Evolutionary conservation across 1,140 invertebrate genomes (phyloP).

Genomic region (Dendroctonus valens): DNA sequence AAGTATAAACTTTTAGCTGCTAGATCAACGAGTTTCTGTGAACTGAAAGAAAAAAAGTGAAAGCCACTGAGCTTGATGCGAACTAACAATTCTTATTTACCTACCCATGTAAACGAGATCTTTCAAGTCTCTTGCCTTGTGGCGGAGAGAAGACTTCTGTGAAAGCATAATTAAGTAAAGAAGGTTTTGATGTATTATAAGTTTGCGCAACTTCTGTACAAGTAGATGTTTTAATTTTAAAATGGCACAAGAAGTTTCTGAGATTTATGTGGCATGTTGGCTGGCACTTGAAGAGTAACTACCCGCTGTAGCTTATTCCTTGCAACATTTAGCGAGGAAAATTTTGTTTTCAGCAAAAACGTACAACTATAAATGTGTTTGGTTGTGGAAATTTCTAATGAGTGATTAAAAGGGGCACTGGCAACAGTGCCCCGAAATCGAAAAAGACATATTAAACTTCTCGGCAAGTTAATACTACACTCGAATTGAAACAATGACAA

Average conservation of each 20-base stretch:
- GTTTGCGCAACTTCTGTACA: constrained; percentile 22
- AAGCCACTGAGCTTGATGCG: too few species aligned
- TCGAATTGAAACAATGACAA: constrained; percentile 44
- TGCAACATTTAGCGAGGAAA: not conserved
- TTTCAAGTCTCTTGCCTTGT: too few species aligned
- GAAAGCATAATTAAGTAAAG: constrained; percentile 16
- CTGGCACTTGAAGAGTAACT: constrained; percentile 21
- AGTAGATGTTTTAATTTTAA: constrained; percentile 24
- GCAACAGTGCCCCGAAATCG: not conserved
- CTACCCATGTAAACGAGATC: too few species aligned
- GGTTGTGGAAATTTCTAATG: not conserved
- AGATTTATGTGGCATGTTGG: constrained; percentile 15
- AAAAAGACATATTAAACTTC: constrained; percentile 6
- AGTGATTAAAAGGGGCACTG: not conserved
- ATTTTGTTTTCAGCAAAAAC: not conserved
- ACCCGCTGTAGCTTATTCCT: constrained; percentile 5
- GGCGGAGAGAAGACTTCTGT: too few species aligned
- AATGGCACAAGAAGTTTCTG: constrained; percentile 15
- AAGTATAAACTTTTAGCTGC: too few species aligned
- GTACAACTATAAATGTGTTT: not conserved
- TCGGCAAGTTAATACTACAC: constrained; percentile 23
- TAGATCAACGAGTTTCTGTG: too few species aligned
- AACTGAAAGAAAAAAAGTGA: too few species aligned
- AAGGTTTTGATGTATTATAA: constrained; percentile 26
- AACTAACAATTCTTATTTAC: too few species aligned